A percentile compares a stretch with the other conserved stretches of the same genome.
phyloP scores from a whole-genome alignment of 2,797 vertebrate species.

The Scolopax bukidnonensis region DNA sequence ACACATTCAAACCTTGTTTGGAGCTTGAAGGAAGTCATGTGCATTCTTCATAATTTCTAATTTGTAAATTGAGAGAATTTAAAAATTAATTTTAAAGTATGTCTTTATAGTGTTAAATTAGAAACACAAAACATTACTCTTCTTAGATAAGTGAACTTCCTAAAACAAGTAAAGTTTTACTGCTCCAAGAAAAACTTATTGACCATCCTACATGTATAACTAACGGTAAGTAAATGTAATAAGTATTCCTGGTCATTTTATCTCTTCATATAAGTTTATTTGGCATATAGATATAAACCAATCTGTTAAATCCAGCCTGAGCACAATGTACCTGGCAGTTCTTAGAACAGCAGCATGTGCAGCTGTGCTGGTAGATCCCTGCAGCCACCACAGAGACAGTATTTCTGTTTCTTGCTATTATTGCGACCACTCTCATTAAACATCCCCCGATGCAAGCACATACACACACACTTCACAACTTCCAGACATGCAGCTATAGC shows the following conservation, averaged over 20 bases:
- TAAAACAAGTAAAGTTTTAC: not conserved
- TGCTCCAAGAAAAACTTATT: not conserved
- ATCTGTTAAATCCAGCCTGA: not conserved
- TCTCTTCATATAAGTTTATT: not conserved
- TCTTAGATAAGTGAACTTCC: not conserved
- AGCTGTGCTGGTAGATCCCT: not conserved
- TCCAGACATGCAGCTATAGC: not conserved
- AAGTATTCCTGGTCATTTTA: not conserved
- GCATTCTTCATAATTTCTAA: not conserved
- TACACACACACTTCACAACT: not conserved
- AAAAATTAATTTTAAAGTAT: not conserved
- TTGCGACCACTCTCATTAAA: not conserved
- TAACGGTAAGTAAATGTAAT: not conserved
- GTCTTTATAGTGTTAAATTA: not conserved
- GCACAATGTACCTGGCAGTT: not conserved
- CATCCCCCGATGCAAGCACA: not conserved
- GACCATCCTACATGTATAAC: not conserved
- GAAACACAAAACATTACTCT: not conserved
- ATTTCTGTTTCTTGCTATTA: not conserved
- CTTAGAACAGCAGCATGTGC: not conserved
- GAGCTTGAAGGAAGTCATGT: not conserved
- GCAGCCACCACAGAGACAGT: not conserved
- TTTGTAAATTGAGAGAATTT: not conserved
- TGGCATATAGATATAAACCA: not conserved
- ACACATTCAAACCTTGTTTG: not conserved